These are phyloP conservation scores for Loriculus beryllinus DNA, from an alignment of 2,797 vertebrate species.

Conservation along the genomic window DNA sequence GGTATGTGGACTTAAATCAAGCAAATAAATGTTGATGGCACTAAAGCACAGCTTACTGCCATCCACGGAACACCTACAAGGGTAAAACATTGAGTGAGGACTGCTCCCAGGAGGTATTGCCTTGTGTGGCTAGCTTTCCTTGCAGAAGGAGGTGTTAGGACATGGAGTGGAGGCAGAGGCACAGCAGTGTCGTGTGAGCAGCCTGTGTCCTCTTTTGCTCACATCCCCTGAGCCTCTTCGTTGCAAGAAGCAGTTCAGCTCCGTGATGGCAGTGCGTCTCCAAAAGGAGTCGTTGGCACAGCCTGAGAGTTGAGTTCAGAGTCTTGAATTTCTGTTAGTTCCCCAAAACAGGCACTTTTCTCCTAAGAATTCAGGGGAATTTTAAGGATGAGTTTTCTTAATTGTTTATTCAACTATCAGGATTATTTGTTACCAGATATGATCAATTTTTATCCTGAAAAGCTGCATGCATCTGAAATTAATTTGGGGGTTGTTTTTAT, in stretches of 20 bases:
- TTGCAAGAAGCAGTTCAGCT: background rate
- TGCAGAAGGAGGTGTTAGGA: background rate
- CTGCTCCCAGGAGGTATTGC: background rate
- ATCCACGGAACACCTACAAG: background rate
- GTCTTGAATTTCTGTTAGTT: background rate
- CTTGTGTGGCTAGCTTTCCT: background rate
- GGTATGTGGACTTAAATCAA: background rate
- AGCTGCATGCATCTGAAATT: background rate
- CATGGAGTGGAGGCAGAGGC: background rate
- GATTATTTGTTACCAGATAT: background rate
- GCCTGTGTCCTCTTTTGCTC: background rate
- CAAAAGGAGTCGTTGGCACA: fast-evolving
- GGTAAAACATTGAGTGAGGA: background rate
- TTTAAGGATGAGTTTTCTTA: background rate
- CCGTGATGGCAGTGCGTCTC: fast-evolving
- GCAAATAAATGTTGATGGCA: background rate
- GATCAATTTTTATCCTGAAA: background rate
- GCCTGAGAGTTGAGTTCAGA: background rate
- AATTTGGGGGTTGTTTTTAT: background rate
- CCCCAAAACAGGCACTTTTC: background rate
- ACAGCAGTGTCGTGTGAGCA: fast-evolving
- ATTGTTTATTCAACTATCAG: background rate
- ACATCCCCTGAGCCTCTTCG: background rate
- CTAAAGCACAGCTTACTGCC: background rate
- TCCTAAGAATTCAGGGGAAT: background rate